phyloP scores from a whole-genome alignment of 2,888 invertebrate species.

The Parochlus steinenii region DNA sequence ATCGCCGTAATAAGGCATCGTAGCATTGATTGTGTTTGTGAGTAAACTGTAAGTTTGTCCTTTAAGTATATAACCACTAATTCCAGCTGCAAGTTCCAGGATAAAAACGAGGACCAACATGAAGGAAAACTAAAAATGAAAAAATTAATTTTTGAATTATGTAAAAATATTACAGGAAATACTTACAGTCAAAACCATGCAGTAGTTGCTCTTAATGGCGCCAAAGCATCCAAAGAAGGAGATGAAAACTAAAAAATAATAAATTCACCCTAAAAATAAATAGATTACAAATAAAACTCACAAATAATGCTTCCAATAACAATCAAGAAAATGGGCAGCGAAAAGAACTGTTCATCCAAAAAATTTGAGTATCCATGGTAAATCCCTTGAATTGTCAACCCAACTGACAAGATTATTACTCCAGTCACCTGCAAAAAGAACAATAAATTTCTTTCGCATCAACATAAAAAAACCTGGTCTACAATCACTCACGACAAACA shows the following conservation, averaged over 20 bases:
- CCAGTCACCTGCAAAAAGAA: slow-evolving; percentile 54
- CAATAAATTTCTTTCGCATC: slow-evolving; percentile 32
- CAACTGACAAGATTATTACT: slow-evolving; percentile 56
- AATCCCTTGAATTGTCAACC: slow-evolving; percentile 48
- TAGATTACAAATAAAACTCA: too few relatives aligned
- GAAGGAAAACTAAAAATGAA: slow-evolving; percentile 40
- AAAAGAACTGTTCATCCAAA: slow-evolving; percentile 49
- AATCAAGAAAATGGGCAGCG: slow-evolving; percentile 54
- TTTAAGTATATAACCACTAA: slow-evolving; percentile 49
- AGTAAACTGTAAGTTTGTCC: slow-evolving; percentile 37
- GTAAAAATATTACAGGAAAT: neutral
- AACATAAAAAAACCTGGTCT: slow-evolving; percentile 26
- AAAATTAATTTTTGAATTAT: slow-evolving; percentile 5
- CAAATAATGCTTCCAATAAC: slow-evolving; percentile 47
- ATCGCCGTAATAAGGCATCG: slow-evolving; percentile 32
- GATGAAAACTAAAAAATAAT: too few relatives aligned
- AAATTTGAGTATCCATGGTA: slow-evolving; percentile 50
- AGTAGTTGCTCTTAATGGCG: slow-evolving; percentile 67
- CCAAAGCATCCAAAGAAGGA: slow-evolving; percentile 82
- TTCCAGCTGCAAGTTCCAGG: slow-evolving; percentile 59
- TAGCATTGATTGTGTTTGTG: slow-evolving; percentile 32
- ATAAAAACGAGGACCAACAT: slow-evolving; percentile 54
- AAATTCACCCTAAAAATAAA: too few relatives aligned
- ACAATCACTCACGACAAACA: slow-evolving; percentile 51
- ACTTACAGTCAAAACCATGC: slow-evolving; percentile 60